phyloP scores from a whole-genome alignment of 1,140 invertebrate species.

The Rhopalosiphum maidis region DNA sequence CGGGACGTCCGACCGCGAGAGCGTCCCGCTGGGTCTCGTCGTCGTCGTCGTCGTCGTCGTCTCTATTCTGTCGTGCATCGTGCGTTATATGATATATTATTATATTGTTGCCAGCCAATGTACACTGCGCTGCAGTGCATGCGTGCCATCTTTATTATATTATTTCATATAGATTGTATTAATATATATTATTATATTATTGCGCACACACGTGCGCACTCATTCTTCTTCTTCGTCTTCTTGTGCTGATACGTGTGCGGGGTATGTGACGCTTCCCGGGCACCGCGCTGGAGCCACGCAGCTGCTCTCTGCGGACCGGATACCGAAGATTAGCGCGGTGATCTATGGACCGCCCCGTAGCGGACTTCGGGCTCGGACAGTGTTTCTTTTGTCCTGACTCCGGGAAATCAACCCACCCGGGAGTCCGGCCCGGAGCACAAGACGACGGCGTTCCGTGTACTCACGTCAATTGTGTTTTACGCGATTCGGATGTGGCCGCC shows the following conservation, averaged over 20 bases:
- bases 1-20: constrained; percentile 16
- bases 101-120: neutral
- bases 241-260: neutral
- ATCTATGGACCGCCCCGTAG: neutral
- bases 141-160: constrained; percentile 6
- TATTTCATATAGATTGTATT: neutral
- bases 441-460: neutral
- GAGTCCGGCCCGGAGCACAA: neutral
- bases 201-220: neutral
- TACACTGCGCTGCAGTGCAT: no score
- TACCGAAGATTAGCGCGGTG: neutral
- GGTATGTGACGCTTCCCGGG: neutral
- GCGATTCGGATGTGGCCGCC: neutral
- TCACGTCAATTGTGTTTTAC: neutral
- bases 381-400: neutral
- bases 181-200: neutral
- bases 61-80: neutral
- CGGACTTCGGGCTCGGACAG: neutral
- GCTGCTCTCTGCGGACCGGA: neutral
- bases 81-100: neutral
- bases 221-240: no score
- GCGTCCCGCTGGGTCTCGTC: constrained; percentile 33
- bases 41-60: neutral
- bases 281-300: neutral
- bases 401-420: neutral